Evolutionary conservation across 2,888 invertebrate genomes (phyloP).

Genomic region (Drosophila buzzatii): DNA sequence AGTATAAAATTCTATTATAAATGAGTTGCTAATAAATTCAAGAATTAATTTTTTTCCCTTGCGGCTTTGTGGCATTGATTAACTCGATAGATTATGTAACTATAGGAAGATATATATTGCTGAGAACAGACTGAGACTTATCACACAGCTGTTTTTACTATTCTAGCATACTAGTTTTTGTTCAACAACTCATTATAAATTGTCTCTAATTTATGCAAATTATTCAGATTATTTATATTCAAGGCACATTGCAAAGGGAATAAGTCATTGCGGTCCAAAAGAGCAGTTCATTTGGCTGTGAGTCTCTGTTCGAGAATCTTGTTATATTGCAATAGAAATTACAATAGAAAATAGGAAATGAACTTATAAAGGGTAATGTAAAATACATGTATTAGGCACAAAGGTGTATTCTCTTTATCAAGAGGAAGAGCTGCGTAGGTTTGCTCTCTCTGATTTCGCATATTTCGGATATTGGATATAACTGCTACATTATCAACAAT

Average conservation of each 20-base stretch:
- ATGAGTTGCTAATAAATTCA: slow-evolving; percentile 7
- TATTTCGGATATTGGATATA: too few relatives aligned
- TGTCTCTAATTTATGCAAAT: background rate
- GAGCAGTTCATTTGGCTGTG: background rate
- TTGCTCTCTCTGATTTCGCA: too few relatives aligned
- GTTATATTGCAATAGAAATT: too few relatives aligned
- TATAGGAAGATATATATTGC: background rate
- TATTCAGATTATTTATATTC: background rate
- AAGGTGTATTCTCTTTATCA: too few relatives aligned
- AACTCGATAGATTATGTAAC: background rate
- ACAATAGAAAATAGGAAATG: too few relatives aligned
- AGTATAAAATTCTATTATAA: slow-evolving; percentile 11
- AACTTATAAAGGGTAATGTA: too few relatives aligned
- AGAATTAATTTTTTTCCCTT: background rate
- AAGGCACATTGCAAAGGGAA: background rate
- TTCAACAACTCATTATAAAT: background rate
- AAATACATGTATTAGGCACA: too few relatives aligned
- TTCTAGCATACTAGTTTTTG: background rate
- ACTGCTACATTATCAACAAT: too few relatives aligned
- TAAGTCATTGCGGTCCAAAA: background rate
- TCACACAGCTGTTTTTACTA: background rate
- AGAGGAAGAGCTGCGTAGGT: too few relatives aligned
- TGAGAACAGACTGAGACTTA: background rate
- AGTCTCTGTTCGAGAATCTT: background rate
- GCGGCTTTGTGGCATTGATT: background rate